phyloP scores from a whole-genome alignment of 1,140 invertebrate genomes.

The Vanessa atalanta region DNA sequence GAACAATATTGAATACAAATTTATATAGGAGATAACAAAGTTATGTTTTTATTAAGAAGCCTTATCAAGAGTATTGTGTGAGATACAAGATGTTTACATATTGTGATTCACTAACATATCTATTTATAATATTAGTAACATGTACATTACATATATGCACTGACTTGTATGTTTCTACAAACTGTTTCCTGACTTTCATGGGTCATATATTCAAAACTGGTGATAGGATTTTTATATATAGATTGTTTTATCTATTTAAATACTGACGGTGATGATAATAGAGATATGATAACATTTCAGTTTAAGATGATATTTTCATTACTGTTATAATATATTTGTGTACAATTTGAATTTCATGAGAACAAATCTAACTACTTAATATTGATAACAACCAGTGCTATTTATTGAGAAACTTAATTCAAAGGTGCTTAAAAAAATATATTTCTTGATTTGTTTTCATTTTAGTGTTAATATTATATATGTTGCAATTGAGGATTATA shows the following conservation, averaged over 20 bases:
- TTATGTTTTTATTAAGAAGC: constrained; percentile 64
- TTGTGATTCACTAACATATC: constrained; percentile 54
- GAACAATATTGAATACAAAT: constrained; percentile 46
- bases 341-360: neutral
- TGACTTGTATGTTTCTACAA: constrained; percentile 17
- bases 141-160: constrained; percentile 29
- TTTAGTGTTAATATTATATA: no score
- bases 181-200: constrained; percentile 15
- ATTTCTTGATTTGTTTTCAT: no score
- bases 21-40: constrained; percentile 38
- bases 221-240: neutral
- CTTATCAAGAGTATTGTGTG: constrained; percentile 63
- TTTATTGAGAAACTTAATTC: no score
- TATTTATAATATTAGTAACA: constrained; percentile 39
- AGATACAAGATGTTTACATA: constrained; percentile 63
- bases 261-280: neutral
- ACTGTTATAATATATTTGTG: neutral
- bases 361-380: neutral
- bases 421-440: no score
- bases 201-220: neutral
- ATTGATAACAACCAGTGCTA: neutral
- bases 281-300: neutral
- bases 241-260: neutral
- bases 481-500: no score
- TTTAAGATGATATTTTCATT: neutral